phyloP scores from a whole-genome alignment of 2,113 vertebrate species.

The Azemiops feae region DNA sequence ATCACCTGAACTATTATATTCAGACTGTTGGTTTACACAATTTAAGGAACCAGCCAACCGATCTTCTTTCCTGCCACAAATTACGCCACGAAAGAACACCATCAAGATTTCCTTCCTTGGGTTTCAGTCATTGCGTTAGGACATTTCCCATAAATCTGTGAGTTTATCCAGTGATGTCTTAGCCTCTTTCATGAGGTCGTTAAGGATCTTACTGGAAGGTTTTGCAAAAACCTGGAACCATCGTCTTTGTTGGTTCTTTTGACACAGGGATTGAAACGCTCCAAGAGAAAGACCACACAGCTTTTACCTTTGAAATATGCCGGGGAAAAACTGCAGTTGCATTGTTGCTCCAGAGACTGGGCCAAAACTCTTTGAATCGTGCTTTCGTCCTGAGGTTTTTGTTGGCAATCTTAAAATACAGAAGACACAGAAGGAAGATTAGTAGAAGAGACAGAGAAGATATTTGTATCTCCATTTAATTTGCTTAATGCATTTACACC shows the following conservation, averaged over 20 bases:
- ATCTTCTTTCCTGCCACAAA: neutral
- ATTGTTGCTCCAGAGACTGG: constrained; percentile 9
- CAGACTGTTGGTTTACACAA: neutral
- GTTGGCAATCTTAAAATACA: constrained; percentile 39
- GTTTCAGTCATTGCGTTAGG: neutral
- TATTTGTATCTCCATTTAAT: neutral
- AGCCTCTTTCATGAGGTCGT: neutral
- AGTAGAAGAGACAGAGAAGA: neutral
- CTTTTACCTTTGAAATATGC: constrained; percentile 51
- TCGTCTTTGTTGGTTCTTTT: too few relatives aligned
- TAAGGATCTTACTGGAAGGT: neutral
- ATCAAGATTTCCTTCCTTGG: neutral
- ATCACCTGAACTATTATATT: neutral
- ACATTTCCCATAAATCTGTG: neutral
- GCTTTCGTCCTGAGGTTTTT: constrained; percentile 21
- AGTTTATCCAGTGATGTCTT: neutral
- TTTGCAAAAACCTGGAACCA: neutral
- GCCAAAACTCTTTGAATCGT: constrained; percentile 25
- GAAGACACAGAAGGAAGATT: neutral
- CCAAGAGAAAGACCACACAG: neutral
- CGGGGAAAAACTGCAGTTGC: constrained; percentile 35
- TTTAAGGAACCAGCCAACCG: neutral
- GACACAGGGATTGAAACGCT: neutral
- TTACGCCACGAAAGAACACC: neutral
- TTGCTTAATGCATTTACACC: neutral